Evolutionary conservation across 2,113 vertebrate species (phyloP).

Genomic region (Narcine bancroftii): DNA sequence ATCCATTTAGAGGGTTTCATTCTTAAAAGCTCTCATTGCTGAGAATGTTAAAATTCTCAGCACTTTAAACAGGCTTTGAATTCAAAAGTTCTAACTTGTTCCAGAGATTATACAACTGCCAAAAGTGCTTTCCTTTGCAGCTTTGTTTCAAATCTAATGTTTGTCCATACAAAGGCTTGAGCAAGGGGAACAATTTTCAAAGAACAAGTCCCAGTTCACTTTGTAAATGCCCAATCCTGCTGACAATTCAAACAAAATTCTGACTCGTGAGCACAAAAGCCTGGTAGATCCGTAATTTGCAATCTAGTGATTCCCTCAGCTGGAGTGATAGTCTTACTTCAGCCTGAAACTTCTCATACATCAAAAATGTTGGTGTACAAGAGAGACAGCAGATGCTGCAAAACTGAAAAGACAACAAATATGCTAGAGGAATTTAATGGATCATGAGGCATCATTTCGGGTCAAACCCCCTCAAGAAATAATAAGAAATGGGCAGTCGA

Average conservation of each 20-base stretch:
- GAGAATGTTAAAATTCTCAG: no score
- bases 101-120: neutral
- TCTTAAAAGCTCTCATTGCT: no score
- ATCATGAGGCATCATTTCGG: no score
- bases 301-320: neutral
- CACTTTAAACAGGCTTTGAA: no score
- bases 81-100: neutral
- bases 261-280: neutral
- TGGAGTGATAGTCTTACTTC: neutral
- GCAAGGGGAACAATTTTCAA: neutral
- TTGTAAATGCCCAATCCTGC: neutral
- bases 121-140: neutral
- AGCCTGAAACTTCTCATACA: neutral
- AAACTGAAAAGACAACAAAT: no score
- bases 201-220: neutral
- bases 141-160: neutral
- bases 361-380: no score
- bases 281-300: neutral
- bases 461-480: no score
- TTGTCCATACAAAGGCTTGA: neutral
- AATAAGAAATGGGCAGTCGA: no score
- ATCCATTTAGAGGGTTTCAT: no score
- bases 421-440: no score
- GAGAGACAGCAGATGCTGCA: no score
- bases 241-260: neutral